phyloP scores from a whole-genome alignment of 2,797 vertebrate genomes.

The Lepilemur septentrionalis region DNA sequence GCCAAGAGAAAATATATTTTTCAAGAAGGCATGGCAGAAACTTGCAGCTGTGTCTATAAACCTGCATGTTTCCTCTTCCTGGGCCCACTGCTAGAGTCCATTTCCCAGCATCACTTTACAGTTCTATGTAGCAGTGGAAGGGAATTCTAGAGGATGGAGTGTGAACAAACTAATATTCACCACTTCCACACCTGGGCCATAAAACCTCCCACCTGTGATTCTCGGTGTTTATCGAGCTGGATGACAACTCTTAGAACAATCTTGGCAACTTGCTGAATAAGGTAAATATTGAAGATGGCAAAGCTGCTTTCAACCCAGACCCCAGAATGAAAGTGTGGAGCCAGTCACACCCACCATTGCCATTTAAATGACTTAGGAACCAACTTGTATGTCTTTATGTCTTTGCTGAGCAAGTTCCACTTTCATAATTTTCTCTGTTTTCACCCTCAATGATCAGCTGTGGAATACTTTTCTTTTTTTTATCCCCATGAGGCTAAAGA shows the following conservation, averaged over 20 bases:
- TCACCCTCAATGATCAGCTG: not conserved
- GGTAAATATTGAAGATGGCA: not conserved
- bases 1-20: not conserved
- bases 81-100: not conserved
- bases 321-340: not conserved
- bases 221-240: not conserved
- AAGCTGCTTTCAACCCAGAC: not conserved
- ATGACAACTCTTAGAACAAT: not conserved
- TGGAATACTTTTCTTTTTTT: not conserved
- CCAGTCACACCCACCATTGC: not conserved
- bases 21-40: not conserved
- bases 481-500: too few relatives aligned
- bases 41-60: not conserved
- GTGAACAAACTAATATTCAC: not conserved
- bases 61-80: not conserved
- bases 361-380: not conserved
- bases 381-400: not conserved
- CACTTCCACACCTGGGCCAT: not conserved
- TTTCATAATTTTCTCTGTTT: not conserved
- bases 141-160: not conserved
- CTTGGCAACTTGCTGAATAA: not conserved
- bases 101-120: not conserved
- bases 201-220: not conserved
- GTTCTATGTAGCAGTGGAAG: not conserved
- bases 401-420: not conserved